phyloP scores from a whole-genome alignment of 2,797 vertebrate species.

The Babyrousa celebensis region DNA sequence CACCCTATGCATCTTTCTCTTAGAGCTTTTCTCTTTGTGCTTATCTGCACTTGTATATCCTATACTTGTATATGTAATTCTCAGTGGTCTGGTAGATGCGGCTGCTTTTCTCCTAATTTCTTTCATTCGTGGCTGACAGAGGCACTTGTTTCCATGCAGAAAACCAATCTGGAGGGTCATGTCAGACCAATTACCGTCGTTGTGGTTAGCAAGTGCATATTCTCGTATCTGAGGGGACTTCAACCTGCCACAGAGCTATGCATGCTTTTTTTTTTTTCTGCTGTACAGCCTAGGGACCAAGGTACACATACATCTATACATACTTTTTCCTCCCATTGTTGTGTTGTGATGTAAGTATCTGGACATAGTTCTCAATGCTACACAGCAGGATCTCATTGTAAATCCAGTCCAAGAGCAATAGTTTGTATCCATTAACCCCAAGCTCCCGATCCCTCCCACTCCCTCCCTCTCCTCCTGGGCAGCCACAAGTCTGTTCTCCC shows the following conservation, averaged over 20 bases:
- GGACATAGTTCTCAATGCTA: too few relatives aligned
- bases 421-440: too few relatives aligned
- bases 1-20: background rate
- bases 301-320: too few relatives aligned
- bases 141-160: background rate
- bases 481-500: too few relatives aligned
- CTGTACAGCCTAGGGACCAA: too few relatives aligned
- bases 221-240: background rate
- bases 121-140: background rate
- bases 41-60: background rate
- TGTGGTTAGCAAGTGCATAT: background rate
- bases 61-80: background rate
- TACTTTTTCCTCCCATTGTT: too few relatives aligned
- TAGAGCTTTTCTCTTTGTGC: background rate
- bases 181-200: too few relatives aligned
- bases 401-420: too few relatives aligned
- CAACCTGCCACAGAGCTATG: background rate
- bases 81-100: background rate
- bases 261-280: background rate
- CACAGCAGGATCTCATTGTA: too few relatives aligned
- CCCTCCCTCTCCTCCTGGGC: too few relatives aligned
- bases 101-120: background rate
- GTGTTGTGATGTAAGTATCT: too few relatives aligned
- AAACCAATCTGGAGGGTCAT: background rate
- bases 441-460: too few relatives aligned